Base-by-base conservation (phyloP, 1,140 invertebrate species). In the Latrodectus geometricus region DNA sequence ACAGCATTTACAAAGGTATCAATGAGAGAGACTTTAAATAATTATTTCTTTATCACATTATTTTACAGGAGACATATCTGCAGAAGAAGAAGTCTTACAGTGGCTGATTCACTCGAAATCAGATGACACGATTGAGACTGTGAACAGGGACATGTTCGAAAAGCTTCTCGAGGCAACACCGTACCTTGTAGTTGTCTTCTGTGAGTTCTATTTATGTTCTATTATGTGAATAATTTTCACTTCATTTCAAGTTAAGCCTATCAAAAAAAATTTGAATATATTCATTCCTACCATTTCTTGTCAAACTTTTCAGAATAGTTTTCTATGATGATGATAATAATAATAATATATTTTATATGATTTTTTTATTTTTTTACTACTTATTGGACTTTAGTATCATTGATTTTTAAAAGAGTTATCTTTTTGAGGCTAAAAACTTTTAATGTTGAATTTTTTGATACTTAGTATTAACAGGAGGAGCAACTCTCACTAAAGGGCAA, bases 31-130 rank as follows among this genome's bases (percentile, higher is more conserved):
- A 35, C 35, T 35, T 5, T n/a, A n/a, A n/a, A n/a, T n/a, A 35
- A 35, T 35, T 35, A n/a, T n/a, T n/a, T n/a, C n/a, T n/a, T n/a
- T n/a, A n/a, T n/a, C n/a, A n/a, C n/a, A n/a, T 23, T 23, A 73
- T 94, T 97, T 96, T 91, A 95, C 97, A 97, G 96, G 96, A 49
- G 95, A 95, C 87, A 93, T 97, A 88, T 92, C 94, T 35, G 96
- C 97, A 89, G 97, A 98, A 91, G 97, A 98, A 90, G 97, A 98
- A 92, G 96, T 98, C 0, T 91, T 98, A 0, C 96, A 97, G 90
- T 98, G 97, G 97, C 91, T 98, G 0, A 96, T 97, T 23, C 96
- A 96, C 35, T 96, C 98, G 91, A 96, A 95, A 91, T 97, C 96
- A 0, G 97, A 98, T 92, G 96, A 97, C 91, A 93, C 96, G 56